phyloP scores from a whole-genome alignment of 2,888 invertebrate genomes.

The Agonum fuliginosum region DNA sequence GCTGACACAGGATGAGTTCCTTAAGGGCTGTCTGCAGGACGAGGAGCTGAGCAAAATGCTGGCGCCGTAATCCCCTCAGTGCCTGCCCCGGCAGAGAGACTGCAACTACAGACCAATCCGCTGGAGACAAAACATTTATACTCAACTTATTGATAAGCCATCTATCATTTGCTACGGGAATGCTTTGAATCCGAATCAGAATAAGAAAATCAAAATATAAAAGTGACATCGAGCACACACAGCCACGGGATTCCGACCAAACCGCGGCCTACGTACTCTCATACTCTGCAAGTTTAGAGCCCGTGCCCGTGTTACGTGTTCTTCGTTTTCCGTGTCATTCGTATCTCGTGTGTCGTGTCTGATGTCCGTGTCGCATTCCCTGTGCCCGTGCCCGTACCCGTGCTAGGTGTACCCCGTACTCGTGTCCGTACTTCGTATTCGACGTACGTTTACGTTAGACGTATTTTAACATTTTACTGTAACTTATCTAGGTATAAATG shows the following conservation, averaged over 20 bases:
- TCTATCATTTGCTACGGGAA: slow-evolving; percentile 50
- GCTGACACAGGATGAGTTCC: slow-evolving; percentile 97
- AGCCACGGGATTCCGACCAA: slow-evolving; percentile 28
- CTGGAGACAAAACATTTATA: slow-evolving; percentile 46
- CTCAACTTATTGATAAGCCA: slow-evolving; percentile 41
- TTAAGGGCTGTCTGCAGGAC: slow-evolving; percentile 97
- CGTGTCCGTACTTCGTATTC: slow-evolving; percentile 10
- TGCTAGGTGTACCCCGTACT: slow-evolving; percentile 42
- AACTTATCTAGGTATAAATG: slow-evolving; percentile 61
- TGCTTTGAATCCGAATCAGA: slow-evolving; percentile 36
- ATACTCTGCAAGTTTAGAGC: slow-evolving; percentile 49
- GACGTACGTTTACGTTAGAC: slow-evolving; percentile 62
- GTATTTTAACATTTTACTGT: slow-evolving; percentile 63
- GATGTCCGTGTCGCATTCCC: slow-evolving; percentile 27
- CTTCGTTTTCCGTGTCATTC: slow-evolving; percentile 57
- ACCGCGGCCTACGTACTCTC: slow-evolving; percentile 26
- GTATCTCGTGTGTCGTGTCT: slow-evolving; percentile 29
- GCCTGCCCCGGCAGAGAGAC: slow-evolving; percentile 40
- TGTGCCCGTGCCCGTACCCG: slow-evolving; percentile 22
- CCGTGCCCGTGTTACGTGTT: slow-evolving; percentile 58
- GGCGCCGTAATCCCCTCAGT: slow-evolving; percentile 83
- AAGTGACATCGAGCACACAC: slow-evolving; percentile 25
- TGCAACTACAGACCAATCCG: slow-evolving; percentile 28
- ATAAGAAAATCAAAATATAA: slow-evolving; percentile 49
- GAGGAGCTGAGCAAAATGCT: slow-evolving; percentile 96